Base-by-base conservation (phyloP, 2,888 invertebrate genomes). In the Pseudolycoriella hygida region DNA sequence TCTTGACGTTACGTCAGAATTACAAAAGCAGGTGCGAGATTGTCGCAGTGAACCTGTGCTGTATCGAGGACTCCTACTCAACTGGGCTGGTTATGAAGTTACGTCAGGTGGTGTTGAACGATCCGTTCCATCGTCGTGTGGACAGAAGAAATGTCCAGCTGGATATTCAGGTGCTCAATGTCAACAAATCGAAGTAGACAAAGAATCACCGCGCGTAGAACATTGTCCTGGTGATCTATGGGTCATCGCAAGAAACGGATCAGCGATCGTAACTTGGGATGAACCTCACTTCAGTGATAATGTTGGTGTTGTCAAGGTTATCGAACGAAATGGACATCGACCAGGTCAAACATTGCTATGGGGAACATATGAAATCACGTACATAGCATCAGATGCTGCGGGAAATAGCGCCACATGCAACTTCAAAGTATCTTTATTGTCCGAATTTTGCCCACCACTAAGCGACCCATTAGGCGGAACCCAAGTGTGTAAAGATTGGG, bases 401-500 rank as follows among this genome's bases (percentile, higher is more conserved):
- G 90, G 89, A 52, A 94, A 94, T 57, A 80, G 87, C 42, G 94
- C 90, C 3, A 80, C 80, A 8, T 94, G 94, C 61, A 79, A 80
- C 51, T 94, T 94, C 68, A 88, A 85, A 62, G 85, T 93, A 45
- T 89, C 89, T 47, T 77, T 94, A 15, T 61, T 92, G 44, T 76
- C 87, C 51, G 90, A 93, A 60, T 92, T 93, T 67, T 96, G 96
- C 59, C 89, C 89, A 18, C 77, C 81, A 50, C 65, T 92, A 51
- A 70, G 80, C 17, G 90, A 93, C 64, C 96, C 96, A 1, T 74
- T 90, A 17, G 90, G 93, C 45, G 96, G 96, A 40, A 74, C 76
- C 25, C 92, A 93, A 66, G 80, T 80, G 5, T 94, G 94, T 62
- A 88, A 90, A 54, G 87, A 88, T 57, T 94, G 93, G 93, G 94